phyloP scores from a whole-genome alignment of 2,797 vertebrate species.

The Acrossocheilus wenchowensis region DNA sequence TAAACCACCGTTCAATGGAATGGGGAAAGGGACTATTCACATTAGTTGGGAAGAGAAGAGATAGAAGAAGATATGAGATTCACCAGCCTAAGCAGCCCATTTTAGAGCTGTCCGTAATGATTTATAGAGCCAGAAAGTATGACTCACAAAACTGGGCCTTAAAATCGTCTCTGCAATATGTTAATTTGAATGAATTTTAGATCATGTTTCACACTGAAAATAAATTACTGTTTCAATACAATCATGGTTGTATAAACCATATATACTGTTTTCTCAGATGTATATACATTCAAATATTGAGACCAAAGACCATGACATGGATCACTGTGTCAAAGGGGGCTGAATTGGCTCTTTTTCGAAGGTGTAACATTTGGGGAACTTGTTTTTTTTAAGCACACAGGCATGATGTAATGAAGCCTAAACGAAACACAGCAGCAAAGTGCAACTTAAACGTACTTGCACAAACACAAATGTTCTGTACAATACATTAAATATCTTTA shows the following conservation, averaged over 20 bases:
- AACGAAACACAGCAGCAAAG: neutral
- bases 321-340: neutral
- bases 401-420: conserved; percentile 13
- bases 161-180: neutral
- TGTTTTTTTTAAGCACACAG: conserved; percentile 4
- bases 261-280: neutral
- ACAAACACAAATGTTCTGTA: conserved; percentile 38
- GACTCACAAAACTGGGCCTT: neutral
- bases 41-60: conserved; percentile 19
- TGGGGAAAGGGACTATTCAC: conserved; percentile 38
- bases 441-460: conserved; percentile 24
- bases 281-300: conserved; percentile 23
- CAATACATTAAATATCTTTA: conserved; percentile 33
- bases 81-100: conserved; percentile 13
- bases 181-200: neutral
- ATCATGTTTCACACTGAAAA: conserved; percentile 11
- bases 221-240: conserved; percentile 21
- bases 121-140: neutral
- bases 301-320: conserved; percentile 1
- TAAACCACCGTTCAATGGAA: conserved; percentile 23
- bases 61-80: neutral
- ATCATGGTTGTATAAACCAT: conserved; percentile 4
- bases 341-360: neutral
- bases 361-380: conserved; percentile 12
- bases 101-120: neutral